phyloP scores from a whole-genome alignment of 2,797 vertebrate genomes.

The Xenops minutus region DNA sequence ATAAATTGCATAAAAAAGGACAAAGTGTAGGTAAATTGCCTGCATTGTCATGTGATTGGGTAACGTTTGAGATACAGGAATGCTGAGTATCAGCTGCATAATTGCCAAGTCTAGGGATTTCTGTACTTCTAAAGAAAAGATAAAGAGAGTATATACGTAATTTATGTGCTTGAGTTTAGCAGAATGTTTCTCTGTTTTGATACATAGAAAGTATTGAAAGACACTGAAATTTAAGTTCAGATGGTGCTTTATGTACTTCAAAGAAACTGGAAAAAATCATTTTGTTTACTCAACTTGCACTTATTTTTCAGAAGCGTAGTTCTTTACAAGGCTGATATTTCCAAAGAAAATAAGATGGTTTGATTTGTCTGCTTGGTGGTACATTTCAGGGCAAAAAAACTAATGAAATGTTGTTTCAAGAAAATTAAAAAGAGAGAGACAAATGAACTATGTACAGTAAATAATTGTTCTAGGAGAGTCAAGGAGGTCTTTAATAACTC shows the following conservation, averaged over 20 bases:
- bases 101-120: not conserved
- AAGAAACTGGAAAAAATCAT: not conserved
- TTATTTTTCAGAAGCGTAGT: not conserved
- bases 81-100: not conserved
- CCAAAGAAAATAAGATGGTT: not conserved
- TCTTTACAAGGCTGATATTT: not conserved
- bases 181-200: not conserved
- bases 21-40: not conserved
- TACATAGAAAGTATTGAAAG: not conserved
- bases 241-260: not conserved
- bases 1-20: not conserved
- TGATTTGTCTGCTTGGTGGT: not conserved
- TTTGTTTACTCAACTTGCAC: not conserved
- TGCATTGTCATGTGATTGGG: not conserved
- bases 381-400: not conserved
- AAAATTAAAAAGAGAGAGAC: conserved; percentile 31
- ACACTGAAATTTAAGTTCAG: not conserved
- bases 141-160: not conserved
- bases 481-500: conserved; percentile 47
- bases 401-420: conserved; percentile 43
- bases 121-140: not conserved
- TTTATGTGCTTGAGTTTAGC: not conserved
- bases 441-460: conserved; percentile 10
- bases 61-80: not conserved
- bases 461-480: conserved; percentile 12